Conservation (phyloP, 2,113 vertebrate species). For the Chascanopsetta lugubris region DNA sequence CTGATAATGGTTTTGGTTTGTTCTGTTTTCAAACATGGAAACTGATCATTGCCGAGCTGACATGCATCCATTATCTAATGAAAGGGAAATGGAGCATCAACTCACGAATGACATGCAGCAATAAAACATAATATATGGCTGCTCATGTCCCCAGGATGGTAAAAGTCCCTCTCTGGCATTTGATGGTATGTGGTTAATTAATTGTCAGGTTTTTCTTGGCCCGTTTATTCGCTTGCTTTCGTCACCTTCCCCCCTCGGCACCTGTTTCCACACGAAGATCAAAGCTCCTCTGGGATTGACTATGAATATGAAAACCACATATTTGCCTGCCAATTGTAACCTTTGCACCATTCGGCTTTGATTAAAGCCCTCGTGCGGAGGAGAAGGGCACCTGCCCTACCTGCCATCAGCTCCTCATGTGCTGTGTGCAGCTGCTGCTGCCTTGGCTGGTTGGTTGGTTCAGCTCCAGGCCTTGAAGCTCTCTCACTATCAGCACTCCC, state of each 20-base stretch:
- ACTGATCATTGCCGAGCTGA: background rate
- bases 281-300: constrained; percentile 59
- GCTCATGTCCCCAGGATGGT: constrained; percentile 27
- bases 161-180: constrained; percentile 59
- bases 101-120: constrained; percentile 7
- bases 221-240: constrained; percentile 40
- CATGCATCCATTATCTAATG: constrained; percentile 4
- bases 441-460: constrained; percentile 49
- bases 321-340: constrained; percentile 55
- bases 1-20: constrained; percentile 1
- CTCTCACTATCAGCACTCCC: constrained; percentile 58
- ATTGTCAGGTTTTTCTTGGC: constrained; percentile 50
- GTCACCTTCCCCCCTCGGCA: constrained; percentile 48
- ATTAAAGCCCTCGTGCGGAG: constrained; percentile 38
- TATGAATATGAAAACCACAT: constrained; percentile 49
- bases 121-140: constrained; percentile 14
- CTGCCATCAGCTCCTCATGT: constrained; percentile 71
- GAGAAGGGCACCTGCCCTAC: constrained; percentile 71
- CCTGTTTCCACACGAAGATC: constrained; percentile 40
- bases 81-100: constrained; percentile 14
- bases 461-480: constrained; percentile 49
- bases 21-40: constrained; percentile 10
- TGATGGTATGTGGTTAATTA: constrained; percentile 64
- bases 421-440: constrained; percentile 60
- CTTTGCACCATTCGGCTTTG: constrained; percentile 47